phyloP scores from a whole-genome alignment of 2,113 vertebrate genomes.

The Colistium nudipinnis region DNA sequence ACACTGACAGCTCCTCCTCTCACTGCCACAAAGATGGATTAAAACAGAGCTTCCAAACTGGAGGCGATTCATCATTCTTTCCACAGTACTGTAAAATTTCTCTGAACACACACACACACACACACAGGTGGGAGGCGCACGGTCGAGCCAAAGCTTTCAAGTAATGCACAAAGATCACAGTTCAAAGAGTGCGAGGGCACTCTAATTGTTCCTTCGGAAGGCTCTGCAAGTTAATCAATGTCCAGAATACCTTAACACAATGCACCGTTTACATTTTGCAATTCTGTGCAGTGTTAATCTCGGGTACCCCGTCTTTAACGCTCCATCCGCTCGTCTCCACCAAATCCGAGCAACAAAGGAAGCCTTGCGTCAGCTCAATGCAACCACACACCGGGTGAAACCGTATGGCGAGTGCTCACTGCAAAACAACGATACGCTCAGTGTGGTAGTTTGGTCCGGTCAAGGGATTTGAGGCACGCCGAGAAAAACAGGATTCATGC shows the following conservation, averaged over 20 bases:
- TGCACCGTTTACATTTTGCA: constrained; percentile 14
- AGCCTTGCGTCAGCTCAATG: constrained; percentile 9
- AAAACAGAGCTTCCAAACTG: constrained; percentile 43
- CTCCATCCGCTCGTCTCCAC: neutral
- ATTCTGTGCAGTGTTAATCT: constrained; percentile 1
- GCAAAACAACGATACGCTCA: constrained; percentile 10
- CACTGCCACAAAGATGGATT: constrained; percentile 56
- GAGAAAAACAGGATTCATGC: constrained; percentile 57
- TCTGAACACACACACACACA: constrained; percentile 43
- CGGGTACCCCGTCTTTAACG: neutral
- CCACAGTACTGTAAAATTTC: constrained; percentile 45
- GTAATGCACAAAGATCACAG: constrained; percentile 38
- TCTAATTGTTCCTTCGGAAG: neutral
- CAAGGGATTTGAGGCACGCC: constrained; percentile 3
- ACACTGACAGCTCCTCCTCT: constrained; percentile 58
- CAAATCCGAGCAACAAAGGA: neutral
- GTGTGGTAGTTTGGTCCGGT: neutral
- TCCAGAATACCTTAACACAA: constrained; percentile 16
- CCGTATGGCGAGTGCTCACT: constrained; percentile 11
- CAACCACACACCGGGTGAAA: constrained; percentile 20
- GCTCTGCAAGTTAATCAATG: constrained; percentile 2
- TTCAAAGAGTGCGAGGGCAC: constrained; percentile 46
- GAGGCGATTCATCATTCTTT: constrained; percentile 53
- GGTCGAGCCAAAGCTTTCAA: constrained; percentile 29
- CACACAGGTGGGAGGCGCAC: constrained; percentile 30